Evolutionary conservation across 2,888 invertebrate species (phyloP), one percentile per base, ranked within the genome.

Genomic region (Hydroisotoma schaefferi): DNA sequence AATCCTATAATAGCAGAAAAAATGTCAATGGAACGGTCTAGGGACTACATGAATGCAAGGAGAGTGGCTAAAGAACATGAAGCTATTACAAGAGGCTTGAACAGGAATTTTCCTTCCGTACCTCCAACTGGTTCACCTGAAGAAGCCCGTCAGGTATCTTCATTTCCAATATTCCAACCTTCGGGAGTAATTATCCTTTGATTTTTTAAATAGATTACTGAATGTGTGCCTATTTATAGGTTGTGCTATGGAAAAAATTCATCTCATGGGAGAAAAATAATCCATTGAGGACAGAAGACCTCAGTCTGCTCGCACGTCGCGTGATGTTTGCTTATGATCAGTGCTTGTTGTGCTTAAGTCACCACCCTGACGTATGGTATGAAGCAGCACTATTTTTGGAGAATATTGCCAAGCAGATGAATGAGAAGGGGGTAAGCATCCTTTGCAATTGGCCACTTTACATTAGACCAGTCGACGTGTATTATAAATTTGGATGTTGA

Each of bases 271-370:
- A 99, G 79, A 90, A 97, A 59, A 86, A 87, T 27, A 99, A 99
- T 80, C 99, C 99, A 0, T 80, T 99, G 55, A 83, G 95, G 12
- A 94, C 94, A 0, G 99, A 99, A 76, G 99, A 99, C 77, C 92
- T 94, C 0, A 88, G 94, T 0, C 78, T 94, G 10, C 88, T 97
- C 10, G 94, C 95, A 0, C 85, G 92, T 55, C 81, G 98, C 67
- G 98, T 99, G 0, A 94, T 97, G 86, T 99, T 98, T 81, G 97
- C 98, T 0, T 94, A 98, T 67, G 99, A 99, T 76, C 98, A 99
- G 78, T 94, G 97, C 73, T 79, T 99, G 49, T 80, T 99, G 46
- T 98, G 98, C 75, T 80, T 99, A 33, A 94, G 95, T 0, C 97
- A 97, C 79, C 95, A 98, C 77, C 94, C 98, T 0, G 98, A 99